Percentiles rank a stretch among this genome's conserved stretches.
Evolutionary conservation across 2,797 vertebrate species (phyloP).

Genomic region (Microctenopoma lineatum): DNA sequence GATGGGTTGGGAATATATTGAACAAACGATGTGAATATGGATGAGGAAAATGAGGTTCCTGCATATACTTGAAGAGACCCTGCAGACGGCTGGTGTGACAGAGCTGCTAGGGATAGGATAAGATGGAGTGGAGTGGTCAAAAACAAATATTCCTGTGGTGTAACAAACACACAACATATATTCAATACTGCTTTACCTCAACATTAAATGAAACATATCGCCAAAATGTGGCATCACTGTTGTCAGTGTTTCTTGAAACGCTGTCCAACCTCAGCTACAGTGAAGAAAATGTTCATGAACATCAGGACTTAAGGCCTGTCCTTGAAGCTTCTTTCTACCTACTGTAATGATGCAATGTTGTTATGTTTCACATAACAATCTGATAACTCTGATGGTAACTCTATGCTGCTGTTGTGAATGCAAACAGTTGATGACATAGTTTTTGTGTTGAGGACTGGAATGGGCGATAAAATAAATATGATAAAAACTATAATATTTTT

Average conservation of each 20-base stretch:
- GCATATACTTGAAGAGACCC: too few relatives aligned
- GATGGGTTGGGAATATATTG: too few relatives aligned
- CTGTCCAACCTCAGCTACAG: not conserved
- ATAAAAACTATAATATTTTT: too few relatives aligned
- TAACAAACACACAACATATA: too few relatives aligned
- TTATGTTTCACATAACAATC: not conserved
- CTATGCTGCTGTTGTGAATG: not conserved
- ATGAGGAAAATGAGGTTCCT: too few relatives aligned
- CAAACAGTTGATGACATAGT: slow-evolving; percentile 1
- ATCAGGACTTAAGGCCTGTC: not conserved
- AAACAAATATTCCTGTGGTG: too few relatives aligned
- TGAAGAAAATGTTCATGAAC: not conserved
- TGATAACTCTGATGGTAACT: not conserved
- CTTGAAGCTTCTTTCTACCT: not conserved
- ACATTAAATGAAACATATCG: not conserved
- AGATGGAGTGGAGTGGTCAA: too few relatives aligned
- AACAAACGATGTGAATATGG: too few relatives aligned
- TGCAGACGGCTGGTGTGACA: too few relatives aligned
- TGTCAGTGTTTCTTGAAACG: not conserved
- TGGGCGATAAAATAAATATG: too few relatives aligned
- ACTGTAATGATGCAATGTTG: not conserved
- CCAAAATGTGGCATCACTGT: not conserved
- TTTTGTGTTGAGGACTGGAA: slow-evolving; percentile 9
- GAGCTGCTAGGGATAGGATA: too few relatives aligned
- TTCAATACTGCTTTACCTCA: not conserved